Conservation (phyloP, 1,140 invertebrate species). For the Drosophila sturtevanti region DNA sequence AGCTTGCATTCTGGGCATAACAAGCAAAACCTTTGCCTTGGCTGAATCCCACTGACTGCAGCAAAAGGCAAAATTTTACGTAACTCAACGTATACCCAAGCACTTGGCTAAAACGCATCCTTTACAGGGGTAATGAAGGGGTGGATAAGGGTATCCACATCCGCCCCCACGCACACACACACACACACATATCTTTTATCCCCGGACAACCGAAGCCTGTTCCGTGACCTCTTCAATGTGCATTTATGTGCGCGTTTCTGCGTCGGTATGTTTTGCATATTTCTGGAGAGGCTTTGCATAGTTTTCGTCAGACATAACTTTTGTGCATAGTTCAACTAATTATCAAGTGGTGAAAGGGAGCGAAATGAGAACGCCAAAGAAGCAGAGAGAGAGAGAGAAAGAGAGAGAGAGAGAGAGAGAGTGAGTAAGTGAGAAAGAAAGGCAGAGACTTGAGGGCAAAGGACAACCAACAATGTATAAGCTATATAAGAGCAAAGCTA, state of each 20-base stretch:
- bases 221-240: constrained; percentile 14
- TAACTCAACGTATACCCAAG: background rate
- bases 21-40: constrained; percentile 10
- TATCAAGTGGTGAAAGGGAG: constrained; percentile 14
- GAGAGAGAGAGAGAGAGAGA: background rate
- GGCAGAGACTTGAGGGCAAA: background rate
- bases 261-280: constrained; percentile 37
- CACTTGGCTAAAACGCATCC: background rate
- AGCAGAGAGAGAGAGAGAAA: background rate
- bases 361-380: background rate
- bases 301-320: constrained; percentile 32
- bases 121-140: too few relatives aligned
- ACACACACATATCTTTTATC: too few relatives aligned
- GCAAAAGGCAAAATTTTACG: constrained; percentile 16
- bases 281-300: constrained; percentile 38
- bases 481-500: background rate
- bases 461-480: constrained; percentile 10
- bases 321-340: constrained; percentile 44
- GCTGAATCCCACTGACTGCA: background rate
- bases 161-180: too few relatives aligned
- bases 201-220: background rate
- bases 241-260: constrained; percentile 16
- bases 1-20: constrained; percentile 38
- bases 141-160: too few relatives aligned
- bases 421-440: background rate